Evolutionary conservation across 2,113 vertebrate species (phyloP), one percentile per base, ranked within the genome.

Genomic region (Hymenochirus boettgeri): DNA sequence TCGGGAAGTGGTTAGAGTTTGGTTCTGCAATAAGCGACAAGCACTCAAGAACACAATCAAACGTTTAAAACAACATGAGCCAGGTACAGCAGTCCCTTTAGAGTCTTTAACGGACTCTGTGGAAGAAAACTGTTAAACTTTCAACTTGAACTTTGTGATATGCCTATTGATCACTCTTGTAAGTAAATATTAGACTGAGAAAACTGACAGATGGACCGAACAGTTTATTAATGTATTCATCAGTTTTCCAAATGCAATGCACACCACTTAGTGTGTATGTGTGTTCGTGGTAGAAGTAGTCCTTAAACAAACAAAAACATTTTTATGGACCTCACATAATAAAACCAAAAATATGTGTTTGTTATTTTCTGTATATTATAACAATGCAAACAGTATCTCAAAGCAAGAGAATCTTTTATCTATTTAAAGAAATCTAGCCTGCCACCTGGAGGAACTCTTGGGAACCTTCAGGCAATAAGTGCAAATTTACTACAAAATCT

Each of bases 1-100:
- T 82, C 89, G 96, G 47, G 96, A 99, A 85, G 96, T 99, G 85
- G 96, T 99, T 80, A 93, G 96, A 61, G 96, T 99, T 77, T 99
- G 96, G 96, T 99, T 99, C 92, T 99, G 96, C 92, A 99, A 99
- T 90, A 99, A 99, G 86, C 92, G 96, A 80, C 96, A 99, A 87
- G 96, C 96, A 17, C 87, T 99, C 85, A 99, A 99, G 89, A 99
- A 99, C 86, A 99, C 96, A 62, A 95, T 99, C 85, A 99, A 99
- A 86, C 92, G 96, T 74, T 90, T 99, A 85, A 99, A 99, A 87
- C 93, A 91, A 75, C 93, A 95, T 0, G 96, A 99, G 74, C 87
- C 94, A 0, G 78, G 90, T 1, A 76, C 87, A 0, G 86, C 84
- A 1, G 86, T 84, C 37, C 83, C 91, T 1, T 88, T 94, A 91